Conservation (phyloP, 1,140 invertebrate genomes). For the Dendroctonus valens region DNA sequence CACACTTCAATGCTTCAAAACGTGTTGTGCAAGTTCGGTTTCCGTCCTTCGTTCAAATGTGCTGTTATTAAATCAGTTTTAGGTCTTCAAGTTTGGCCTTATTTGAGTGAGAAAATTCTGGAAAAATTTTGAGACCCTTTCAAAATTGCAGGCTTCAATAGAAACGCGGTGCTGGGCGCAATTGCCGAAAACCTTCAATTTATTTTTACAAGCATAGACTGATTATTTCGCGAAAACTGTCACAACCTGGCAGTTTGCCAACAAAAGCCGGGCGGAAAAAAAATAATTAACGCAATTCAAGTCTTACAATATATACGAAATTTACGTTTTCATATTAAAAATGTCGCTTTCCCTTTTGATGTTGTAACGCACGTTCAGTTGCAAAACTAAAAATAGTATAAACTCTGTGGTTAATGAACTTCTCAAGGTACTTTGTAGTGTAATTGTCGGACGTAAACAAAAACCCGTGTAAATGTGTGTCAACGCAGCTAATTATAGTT, state of each 20-base stretch:
- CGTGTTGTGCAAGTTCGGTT: too few species aligned
- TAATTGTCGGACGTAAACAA: slow-evolving; percentile 29
- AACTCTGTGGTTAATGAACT: slow-evolving; percentile 37
- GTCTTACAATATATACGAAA: slow-evolving; percentile 21
- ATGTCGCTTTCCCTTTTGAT: slow-evolving; percentile 37
- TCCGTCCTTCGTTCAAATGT: too few species aligned
- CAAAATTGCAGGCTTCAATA: too few species aligned
- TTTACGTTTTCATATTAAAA: slow-evolving; percentile 36
- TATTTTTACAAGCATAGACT: too few species aligned
- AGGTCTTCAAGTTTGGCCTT: too few species aligned
- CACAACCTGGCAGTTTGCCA: slow-evolving; percentile 6
- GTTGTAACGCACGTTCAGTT: slow-evolving; percentile 29
- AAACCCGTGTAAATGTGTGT: slow-evolving; percentile 33
- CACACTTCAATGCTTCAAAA: too few species aligned
- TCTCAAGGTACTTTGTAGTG: slow-evolving; percentile 28
- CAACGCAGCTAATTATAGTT: slow-evolving; percentile 25
- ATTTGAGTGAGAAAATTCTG: too few species aligned
- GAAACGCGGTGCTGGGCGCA: too few species aligned
- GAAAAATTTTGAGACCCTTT: too few species aligned
- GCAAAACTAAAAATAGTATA: slow-evolving; percentile 35
- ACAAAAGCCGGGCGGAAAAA: background rate
- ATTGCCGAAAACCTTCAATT: too few species aligned
- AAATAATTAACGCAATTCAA: slow-evolving; percentile 28
- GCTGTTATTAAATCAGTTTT: too few species aligned
- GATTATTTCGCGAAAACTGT: too few species aligned